Conservation (phyloP, 2,797 vertebrate genomes). For the Acrocephalus scirpaceus region DNA sequence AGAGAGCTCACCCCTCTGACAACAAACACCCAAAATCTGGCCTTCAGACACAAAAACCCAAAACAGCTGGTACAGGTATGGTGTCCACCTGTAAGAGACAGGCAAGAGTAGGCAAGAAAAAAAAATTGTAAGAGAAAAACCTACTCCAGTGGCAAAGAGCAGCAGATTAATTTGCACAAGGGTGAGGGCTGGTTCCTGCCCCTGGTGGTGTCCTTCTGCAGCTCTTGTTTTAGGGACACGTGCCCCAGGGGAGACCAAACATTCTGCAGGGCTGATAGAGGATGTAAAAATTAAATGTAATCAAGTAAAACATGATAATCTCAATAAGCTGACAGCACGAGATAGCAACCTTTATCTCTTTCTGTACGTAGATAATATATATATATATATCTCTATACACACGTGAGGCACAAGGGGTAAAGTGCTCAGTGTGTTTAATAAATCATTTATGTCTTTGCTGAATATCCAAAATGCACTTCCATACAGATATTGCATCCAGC, state of each 20-base stretch:
- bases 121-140: fast-evolving
- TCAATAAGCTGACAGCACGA: not conserved
- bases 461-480: not conserved
- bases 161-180: not conserved
- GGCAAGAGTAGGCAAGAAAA: not conserved
- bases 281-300: not conserved
- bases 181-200: not conserved
- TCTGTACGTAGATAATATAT: fast-evolving
- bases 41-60: not conserved
- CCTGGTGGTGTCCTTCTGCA: not conserved
- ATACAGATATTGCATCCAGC: not conserved
- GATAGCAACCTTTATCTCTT: not conserved
- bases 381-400: fast-evolving
- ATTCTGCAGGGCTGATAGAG: not conserved
- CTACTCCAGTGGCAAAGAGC: not conserved
- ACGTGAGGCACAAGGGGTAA: not conserved
- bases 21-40: fast-evolving
- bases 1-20: not conserved
- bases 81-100: not conserved
- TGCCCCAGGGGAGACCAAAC: not conserved
- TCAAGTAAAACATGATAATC: not conserved
- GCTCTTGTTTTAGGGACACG: not conserved
- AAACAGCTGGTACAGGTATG: fast-evolving
- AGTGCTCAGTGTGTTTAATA: not conserved
- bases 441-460: not conserved